A percentile compares a stretch with the other conserved stretches of the same genome.
Conservation (phyloP, 2,797 vertebrate species). For the Syndactyla subalaris region DNA sequence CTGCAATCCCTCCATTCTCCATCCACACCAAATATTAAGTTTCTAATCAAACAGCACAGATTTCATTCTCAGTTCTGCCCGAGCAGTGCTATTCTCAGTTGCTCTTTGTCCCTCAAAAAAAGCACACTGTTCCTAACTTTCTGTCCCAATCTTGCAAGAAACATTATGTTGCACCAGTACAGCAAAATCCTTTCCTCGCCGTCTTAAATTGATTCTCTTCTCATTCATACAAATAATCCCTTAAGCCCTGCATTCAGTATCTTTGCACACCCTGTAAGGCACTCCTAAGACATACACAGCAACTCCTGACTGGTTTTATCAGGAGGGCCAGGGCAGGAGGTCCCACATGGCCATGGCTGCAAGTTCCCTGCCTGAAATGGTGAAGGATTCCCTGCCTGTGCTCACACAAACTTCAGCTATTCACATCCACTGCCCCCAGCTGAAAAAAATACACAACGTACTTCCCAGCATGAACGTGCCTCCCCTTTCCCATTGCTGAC, state of each 20-base stretch:
- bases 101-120: not conserved
- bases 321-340: not conserved
- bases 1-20: not conserved
- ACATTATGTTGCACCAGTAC: not conserved
- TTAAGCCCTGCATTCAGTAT: not conserved
- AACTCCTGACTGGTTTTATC: not conserved
- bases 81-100: not conserved
- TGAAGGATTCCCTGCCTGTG: not conserved
- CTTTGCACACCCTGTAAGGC: not conserved
- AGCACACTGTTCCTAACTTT: not conserved
- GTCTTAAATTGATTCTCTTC: not conserved
- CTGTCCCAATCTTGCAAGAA: not conserved
- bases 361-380: not conserved
- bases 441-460: accelerated
- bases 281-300: not conserved
- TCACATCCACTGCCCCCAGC: not conserved
- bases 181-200: not conserved
- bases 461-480: not conserved
- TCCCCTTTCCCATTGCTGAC: not conserved
- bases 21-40: not conserved
- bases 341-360: accelerated
- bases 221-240: not conserved
- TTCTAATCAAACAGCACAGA: not conserved
- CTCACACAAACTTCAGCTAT: not conserved
- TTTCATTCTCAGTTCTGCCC: not conserved